Evolutionary conservation across 2,797 vertebrate species (phyloP).

Genomic region (Hippocampus kuda): DNA sequence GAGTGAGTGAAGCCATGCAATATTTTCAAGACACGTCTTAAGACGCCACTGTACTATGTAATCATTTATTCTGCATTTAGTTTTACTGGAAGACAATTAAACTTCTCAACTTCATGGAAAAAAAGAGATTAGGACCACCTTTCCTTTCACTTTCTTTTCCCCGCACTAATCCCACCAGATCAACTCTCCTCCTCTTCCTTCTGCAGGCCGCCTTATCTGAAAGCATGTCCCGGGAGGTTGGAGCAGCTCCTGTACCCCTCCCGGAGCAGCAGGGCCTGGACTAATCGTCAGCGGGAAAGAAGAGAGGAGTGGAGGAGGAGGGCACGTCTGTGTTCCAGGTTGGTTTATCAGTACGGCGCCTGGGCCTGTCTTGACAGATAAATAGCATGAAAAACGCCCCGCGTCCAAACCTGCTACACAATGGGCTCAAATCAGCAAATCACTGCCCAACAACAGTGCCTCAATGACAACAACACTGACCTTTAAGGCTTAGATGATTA

Average conservation of each 20-base stretch:
- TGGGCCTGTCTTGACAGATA: constrained; percentile 37
- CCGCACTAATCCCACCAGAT: constrained; percentile 18
- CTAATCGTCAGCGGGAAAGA: constrained; percentile 50
- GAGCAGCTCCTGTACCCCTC: constrained; percentile 63
- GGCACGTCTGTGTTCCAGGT: constrained; percentile 62
- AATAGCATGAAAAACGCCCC: constrained; percentile 42
- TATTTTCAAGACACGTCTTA: background rate
- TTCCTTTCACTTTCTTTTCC: background rate
- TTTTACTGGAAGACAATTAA: background rate
- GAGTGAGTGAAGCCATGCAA: too few relatives aligned
- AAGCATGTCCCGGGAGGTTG: constrained; percentile 40
- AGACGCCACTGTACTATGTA: background rate
- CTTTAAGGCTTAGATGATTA: constrained; percentile 39
- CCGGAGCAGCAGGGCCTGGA: constrained; percentile 53
- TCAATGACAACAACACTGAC: constrained; percentile 50
- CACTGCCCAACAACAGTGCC: constrained; percentile 33
- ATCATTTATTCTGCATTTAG: background rate
- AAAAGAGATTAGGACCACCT: background rate
- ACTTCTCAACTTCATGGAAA: background rate
- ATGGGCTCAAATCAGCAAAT: constrained; percentile 37
- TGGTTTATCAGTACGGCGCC: constrained; percentile 62
- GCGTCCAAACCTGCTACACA: constrained; percentile 30
- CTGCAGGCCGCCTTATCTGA: constrained; percentile 35
- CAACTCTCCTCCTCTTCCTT: constrained; percentile 36
- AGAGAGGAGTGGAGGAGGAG: constrained; percentile 20